phyloP scores from a whole-genome alignment of 1,140 invertebrate species.

The Nephila pilipes region DNA sequence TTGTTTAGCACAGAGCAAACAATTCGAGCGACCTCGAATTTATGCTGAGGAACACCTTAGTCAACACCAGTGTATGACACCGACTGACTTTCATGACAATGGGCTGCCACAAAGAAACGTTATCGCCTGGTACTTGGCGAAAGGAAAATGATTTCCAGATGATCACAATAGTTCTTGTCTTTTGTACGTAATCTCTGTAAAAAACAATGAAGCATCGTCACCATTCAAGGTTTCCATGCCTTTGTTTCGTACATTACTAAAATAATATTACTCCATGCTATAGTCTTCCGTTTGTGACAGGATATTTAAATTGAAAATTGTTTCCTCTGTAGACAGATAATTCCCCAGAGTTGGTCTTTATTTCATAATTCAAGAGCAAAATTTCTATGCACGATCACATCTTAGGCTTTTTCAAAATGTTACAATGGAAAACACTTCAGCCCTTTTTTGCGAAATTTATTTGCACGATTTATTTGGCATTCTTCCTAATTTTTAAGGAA shows the following conservation, averaged over 20 bases:
- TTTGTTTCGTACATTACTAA: conserved; percentile 30
- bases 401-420: background rate
- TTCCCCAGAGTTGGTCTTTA: background rate
- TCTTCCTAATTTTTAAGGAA: too few relatives aligned
- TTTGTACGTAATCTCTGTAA: conserved; percentile 34
- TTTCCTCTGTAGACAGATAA: conserved; percentile 9
- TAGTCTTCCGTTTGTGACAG: conserved; percentile 2
- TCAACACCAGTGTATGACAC: conserved; percentile 68
- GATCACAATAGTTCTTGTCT: conserved; percentile 33
- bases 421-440: background rate
- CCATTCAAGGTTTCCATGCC: conserved; percentile 27
- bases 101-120: conserved; percentile 55
- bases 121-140: conserved; percentile 68
- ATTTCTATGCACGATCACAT: background rate
- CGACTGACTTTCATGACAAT: conserved; percentile 54
- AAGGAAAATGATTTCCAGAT: conserved; percentile 12
- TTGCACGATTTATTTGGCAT: too few relatives aligned
- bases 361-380: conserved; percentile 17
- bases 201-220: conserved; percentile 26
- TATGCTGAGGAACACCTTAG: conserved; percentile 63
- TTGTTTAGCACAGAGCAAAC: conserved; percentile 65
- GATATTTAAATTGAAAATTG: conserved; percentile 20
- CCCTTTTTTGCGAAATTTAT: background rate
- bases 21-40: conserved; percentile 69
- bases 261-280: conserved; percentile 40